Evolutionary conservation across 35 echinoderm and acorn worm species (phyloP).

Genomic region (Acanthaster planci): DNA sequence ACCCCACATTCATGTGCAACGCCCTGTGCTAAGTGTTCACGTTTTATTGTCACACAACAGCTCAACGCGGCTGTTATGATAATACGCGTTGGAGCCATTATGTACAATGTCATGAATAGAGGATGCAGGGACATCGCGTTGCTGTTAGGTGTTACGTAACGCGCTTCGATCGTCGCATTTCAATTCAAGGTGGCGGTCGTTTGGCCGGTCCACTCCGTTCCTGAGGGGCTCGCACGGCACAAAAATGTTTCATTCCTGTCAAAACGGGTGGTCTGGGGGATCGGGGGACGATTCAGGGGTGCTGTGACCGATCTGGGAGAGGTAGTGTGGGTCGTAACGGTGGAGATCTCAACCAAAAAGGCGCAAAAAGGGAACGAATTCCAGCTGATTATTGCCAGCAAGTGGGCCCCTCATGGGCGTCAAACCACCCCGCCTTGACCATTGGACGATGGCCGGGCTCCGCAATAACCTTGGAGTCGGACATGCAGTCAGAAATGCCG

Average conservation of each 20-base stretch:
- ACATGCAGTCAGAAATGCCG: conserved; percentile 17
- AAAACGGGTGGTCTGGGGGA: no score
- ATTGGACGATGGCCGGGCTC: conserved; percentile 3
- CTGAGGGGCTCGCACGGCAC: neutral
- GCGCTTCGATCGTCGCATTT: conserved; percentile 12
- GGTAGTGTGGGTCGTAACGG: no score
- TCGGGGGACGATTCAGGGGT: no score
- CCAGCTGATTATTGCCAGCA: neutral
- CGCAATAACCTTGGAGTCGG: conserved; percentile 23
- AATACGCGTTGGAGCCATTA: neutral
- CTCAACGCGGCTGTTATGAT: neutral
- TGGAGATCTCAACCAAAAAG: neutral
- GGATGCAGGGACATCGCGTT: conserved; percentile 9
- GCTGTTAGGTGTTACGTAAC: conserved; percentile 1
- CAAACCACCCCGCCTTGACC: neutral
- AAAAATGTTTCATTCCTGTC: no score
- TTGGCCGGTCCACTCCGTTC: neutral
- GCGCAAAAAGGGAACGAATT: neutral
- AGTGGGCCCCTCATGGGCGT: neutral
- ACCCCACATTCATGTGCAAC: neutral
- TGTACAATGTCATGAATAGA: conserved; percentile 31
- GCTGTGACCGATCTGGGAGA: no score
- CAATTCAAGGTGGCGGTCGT: conserved; percentile 21
- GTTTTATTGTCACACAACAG: neutral
- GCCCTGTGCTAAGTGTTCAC: neutral